Conservation (phyloP, 1,140 invertebrate genomes). For the Protaetia brevitarsis region DNA sequence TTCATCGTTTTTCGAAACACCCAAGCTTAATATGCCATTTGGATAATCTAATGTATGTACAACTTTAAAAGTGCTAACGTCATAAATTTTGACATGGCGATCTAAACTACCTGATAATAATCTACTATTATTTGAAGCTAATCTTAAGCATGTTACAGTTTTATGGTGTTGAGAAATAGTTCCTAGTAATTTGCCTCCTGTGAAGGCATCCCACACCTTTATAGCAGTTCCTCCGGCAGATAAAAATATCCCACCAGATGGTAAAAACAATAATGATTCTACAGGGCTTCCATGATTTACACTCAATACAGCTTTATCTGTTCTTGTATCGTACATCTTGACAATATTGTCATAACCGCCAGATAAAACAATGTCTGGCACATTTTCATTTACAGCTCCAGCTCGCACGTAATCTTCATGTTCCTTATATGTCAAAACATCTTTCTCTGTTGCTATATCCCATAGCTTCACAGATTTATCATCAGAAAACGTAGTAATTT, state of each 20-base stretch:
- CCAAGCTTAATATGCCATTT: conserved; percentile 86
- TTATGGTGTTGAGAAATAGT: conserved; percentile 87
- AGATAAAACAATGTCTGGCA: conserved; percentile 73
- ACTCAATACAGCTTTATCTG: conserved; percentile 50
- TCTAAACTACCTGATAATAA: conserved; percentile 89
- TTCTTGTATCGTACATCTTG: conserved; percentile 85
- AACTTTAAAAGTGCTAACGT: conserved; percentile 79
- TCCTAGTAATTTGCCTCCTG: conserved; percentile 53
- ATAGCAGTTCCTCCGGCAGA: conserved; percentile 91
- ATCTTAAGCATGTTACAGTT: conserved; percentile 80
- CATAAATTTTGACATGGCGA: conserved; percentile 92
- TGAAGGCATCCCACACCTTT: conserved; percentile 39
- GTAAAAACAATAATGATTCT: conserved; percentile 52
- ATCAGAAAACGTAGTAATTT: conserved; percentile 88
- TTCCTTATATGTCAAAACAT: conserved; percentile 61
- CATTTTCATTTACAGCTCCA: conserved; percentile 72
- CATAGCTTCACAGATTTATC: conserved; percentile 86
- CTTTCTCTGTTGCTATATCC: conserved; percentile 84
- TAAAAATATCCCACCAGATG: conserved; percentile 85
- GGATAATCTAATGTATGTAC: conserved; percentile 88
- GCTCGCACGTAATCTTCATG: conserved; percentile 83
- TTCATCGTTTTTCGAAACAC: conserved; percentile 56
- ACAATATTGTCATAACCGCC: conserved; percentile 94
- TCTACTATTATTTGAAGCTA: conserved; percentile 76
- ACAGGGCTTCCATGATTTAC: not conserved